phyloP scores from a whole-genome alignment of 2,888 invertebrate species.

The Allacma fusca region DNA sequence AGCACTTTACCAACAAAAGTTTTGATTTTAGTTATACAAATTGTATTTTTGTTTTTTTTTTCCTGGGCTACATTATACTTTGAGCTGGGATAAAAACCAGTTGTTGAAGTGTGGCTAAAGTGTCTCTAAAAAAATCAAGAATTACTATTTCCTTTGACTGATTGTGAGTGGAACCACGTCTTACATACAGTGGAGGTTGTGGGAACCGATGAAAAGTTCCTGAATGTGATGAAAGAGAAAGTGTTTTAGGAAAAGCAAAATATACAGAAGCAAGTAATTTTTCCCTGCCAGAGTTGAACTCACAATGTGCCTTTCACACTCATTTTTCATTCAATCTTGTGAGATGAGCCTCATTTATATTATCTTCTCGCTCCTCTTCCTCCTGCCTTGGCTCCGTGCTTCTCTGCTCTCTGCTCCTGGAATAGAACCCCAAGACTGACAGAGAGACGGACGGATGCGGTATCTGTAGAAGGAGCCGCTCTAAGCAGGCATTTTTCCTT shows the following conservation, averaged over 20 bases:
- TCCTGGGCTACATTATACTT: too few species aligned
- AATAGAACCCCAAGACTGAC: too few species aligned
- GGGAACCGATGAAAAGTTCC: background rate
- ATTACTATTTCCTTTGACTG: too few species aligned
- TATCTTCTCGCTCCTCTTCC: slow-evolving; percentile 19
- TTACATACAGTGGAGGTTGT: too few species aligned
- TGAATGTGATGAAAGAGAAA: background rate
- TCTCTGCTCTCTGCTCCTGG: background rate
- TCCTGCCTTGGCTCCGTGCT: background rate
- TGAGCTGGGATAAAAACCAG: too few species aligned
- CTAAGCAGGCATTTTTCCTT: background rate
- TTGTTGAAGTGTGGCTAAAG: too few species aligned
- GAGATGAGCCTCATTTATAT: slow-evolving; percentile 31
- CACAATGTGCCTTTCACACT: slow-evolving; percentile 5
- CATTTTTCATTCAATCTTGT: slow-evolving; percentile 29
- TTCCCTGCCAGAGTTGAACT: slow-evolving; percentile 3
- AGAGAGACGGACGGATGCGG: background rate
- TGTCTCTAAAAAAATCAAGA: too few species aligned
- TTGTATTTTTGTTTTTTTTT: too few species aligned
- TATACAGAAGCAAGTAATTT: background rate
- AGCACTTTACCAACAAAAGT: too few species aligned
- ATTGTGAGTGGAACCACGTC: too few species aligned
- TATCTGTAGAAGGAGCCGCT: too few species aligned
- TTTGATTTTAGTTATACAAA: too few species aligned
- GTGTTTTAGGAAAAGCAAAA: background rate